A percentile compares a stretch with the other conserved stretches of the same genome.
Conservation (phyloP, 2,113 vertebrate species). For the Serinus canaria region DNA sequence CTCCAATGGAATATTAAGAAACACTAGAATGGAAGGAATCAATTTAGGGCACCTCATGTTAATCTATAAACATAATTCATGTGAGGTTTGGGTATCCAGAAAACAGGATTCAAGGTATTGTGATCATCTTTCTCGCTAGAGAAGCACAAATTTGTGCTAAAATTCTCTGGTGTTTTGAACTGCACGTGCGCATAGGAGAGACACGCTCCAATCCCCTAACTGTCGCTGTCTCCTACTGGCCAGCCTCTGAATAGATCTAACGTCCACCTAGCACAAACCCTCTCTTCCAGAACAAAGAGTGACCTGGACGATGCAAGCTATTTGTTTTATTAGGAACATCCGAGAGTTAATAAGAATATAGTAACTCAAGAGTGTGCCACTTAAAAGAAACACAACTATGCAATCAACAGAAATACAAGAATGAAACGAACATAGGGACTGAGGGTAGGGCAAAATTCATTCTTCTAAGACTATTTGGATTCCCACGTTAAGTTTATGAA, state of each 20-base stretch:
- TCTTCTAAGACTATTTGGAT: background rate
- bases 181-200: background rate
- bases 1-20: background rate
- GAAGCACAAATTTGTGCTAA: background rate
- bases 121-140: background rate
- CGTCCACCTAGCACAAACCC: background rate
- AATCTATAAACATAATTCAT: background rate
- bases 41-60: background rate
- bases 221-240: background rate
- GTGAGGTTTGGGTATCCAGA: background rate
- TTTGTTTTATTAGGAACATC: background rate
- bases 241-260: background rate
- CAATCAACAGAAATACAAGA: background rate
- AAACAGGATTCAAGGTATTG: background rate
- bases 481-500: background rate
- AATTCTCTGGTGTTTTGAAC: background rate
- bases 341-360: background rate
- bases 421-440: background rate
- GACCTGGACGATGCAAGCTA: background rate
- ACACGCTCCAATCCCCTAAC: rapidly evolving
- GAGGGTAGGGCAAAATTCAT: background rate
- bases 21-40: background rate
- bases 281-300: background rate
- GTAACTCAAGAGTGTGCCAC: background rate
- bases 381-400: background rate